Evolutionary conservation across 2,797 vertebrate genomes (phyloP).

Genomic region (Pipistrellus pygmaeus): DNA sequence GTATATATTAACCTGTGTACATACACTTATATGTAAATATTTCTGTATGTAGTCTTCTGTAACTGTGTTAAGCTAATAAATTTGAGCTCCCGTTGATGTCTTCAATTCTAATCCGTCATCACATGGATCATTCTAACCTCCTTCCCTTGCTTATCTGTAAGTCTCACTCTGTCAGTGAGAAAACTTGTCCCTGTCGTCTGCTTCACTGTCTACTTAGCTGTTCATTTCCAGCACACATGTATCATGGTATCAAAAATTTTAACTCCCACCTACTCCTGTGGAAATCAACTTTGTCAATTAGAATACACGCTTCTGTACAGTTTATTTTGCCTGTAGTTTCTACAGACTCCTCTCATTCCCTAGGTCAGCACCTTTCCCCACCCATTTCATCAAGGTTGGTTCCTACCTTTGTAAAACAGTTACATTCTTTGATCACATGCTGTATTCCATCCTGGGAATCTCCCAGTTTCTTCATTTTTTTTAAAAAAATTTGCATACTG

Average conservation of each 20-base stretch:
- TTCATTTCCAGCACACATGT: fast-evolving
- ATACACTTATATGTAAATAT: fast-evolving
- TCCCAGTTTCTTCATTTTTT: neutral
- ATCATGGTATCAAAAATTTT: neutral
- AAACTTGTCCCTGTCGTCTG: neutral
- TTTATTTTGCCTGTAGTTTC: neutral
- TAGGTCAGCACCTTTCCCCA: neutral
- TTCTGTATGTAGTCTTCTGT: fast-evolving
- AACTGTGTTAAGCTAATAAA: neutral
- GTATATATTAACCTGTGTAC: neutral
- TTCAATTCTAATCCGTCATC: neutral
- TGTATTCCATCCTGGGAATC: neutral
- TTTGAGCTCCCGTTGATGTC: neutral
- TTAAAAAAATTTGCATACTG: neutral
- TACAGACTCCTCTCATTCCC: neutral
- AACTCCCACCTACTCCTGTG: fast-evolving
- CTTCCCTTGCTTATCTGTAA: neutral
- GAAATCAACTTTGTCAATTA: fast-evolving
- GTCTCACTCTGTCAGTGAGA: neutral
- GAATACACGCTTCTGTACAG: fast-evolving
- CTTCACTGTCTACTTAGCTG: neutral
- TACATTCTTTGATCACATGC: neutral
- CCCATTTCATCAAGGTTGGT: neutral
- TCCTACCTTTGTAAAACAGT: neutral
- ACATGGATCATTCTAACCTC: neutral